These are phyloP conservation scores for Pseudois nayaur DNA, from an alignment of 2,113 vertebrate species.

Conservation along the genomic window DNA sequence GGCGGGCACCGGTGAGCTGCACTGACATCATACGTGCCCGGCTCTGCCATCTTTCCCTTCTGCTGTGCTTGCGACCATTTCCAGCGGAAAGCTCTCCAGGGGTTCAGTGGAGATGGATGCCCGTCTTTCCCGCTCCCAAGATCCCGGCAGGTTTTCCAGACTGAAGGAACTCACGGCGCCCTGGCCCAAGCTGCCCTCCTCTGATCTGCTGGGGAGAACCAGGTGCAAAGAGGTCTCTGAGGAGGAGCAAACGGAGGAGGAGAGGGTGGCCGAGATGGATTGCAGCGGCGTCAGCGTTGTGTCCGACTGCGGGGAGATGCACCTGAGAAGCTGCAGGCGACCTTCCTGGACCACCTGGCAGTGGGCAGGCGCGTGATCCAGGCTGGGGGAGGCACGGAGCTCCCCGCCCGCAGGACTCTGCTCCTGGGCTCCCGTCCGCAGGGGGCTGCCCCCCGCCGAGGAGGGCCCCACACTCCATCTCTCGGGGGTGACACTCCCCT, in stretches of 20 bases:
- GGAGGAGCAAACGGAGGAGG: constrained; percentile 82
- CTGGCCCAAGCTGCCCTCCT: constrained; percentile 80
- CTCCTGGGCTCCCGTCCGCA: constrained; percentile 72
- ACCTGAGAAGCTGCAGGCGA: constrained; percentile 78
- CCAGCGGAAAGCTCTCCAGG: constrained; percentile 74
- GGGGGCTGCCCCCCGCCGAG: constrained; percentile 78
- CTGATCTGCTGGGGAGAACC: constrained; percentile 82
- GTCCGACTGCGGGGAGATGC: constrained; percentile 82
- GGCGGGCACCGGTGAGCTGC: background rate
- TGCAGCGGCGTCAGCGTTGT: constrained; percentile 82
- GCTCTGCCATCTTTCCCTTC: constrained; percentile 80
- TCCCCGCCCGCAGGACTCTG: constrained; percentile 72
- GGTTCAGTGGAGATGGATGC: constrained; percentile 57
- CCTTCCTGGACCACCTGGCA: constrained; percentile 81
- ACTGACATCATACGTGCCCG: constrained; percentile 77
- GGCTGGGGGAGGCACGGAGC: constrained; percentile 68
- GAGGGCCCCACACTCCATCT: constrained; percentile 77
- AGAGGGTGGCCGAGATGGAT: constrained; percentile 85
- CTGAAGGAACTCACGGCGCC: constrained; percentile 82
- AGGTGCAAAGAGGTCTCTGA: constrained; percentile 83
- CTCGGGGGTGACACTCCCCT: constrained; percentile 66
- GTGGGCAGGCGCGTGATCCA: constrained; percentile 76
- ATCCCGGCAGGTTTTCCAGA: constrained; percentile 84
- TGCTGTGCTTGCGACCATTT: constrained; percentile 78
- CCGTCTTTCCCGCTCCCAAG: constrained; percentile 78